Evolutionary conservation across 2,113 vertebrate genomes (phyloP).

Genomic region (Lophotis ruficrista): DNA sequence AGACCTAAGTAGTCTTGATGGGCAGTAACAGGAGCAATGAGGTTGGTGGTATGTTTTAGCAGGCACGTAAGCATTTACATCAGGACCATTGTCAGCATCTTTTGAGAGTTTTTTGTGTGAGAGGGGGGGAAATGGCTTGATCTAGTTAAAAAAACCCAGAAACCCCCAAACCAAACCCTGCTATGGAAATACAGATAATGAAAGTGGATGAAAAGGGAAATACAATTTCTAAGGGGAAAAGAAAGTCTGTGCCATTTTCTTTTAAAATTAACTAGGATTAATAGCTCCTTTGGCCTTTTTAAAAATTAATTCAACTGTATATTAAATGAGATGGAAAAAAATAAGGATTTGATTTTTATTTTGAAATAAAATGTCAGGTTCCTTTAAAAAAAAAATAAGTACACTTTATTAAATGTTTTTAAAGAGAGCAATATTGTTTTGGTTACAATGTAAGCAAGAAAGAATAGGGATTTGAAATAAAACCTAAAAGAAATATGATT

Average conservation of each 20-base stretch:
- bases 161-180: not conserved
- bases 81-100: not conserved
- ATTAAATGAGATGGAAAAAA: not conserved
- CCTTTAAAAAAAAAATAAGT: not conserved
- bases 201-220: not conserved
- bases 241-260: not conserved
- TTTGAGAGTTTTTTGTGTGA: not conserved
- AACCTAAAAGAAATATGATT: conserved; percentile 73
- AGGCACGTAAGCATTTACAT: fast-evolving
- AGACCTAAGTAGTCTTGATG: not conserved
- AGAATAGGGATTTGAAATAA: conserved; percentile 47
- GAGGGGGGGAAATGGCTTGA: not conserved
- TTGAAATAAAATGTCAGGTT: not conserved
- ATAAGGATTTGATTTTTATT: not conserved
- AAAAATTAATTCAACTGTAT: not conserved
- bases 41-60: not conserved
- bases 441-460: conserved; percentile 18
- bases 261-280: not conserved
- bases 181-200: not conserved
- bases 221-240: not conserved
- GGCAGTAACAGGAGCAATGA: not conserved
- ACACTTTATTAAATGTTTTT: not conserved
- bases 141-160: not conserved
- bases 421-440: conserved; percentile 39
- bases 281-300: not conserved